Evolutionary conservation across 2,113 vertebrate genomes (phyloP).

Genomic region (human (Homo sapiens)): GRCh38 chr4:57098001-57098500

Average conservation of each 20-base stretch:
- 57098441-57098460: neutral
- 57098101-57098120: rapidly evolving
- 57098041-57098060: neutral
- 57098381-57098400: neutral
- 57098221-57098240: neutral
- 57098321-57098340: neutral
- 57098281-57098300: neutral
- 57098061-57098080: neutral
- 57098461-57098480: neutral
- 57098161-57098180: neutral
- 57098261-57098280: neutral
- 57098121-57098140: neutral
- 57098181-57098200: neutral
- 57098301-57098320: neutral
- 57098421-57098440: neutral
- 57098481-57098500: neutral
- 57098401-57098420: neutral
- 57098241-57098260: neutral
- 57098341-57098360: neutral
- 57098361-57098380: neutral
- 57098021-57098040: neutral
- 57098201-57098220: neutral
- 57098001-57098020: neutral
- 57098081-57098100: neutral
- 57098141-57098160: neutral